phyloP scores from a whole-genome alignment of 2,888 invertebrate genomes.

The Napeogenes inachia region DNA sequence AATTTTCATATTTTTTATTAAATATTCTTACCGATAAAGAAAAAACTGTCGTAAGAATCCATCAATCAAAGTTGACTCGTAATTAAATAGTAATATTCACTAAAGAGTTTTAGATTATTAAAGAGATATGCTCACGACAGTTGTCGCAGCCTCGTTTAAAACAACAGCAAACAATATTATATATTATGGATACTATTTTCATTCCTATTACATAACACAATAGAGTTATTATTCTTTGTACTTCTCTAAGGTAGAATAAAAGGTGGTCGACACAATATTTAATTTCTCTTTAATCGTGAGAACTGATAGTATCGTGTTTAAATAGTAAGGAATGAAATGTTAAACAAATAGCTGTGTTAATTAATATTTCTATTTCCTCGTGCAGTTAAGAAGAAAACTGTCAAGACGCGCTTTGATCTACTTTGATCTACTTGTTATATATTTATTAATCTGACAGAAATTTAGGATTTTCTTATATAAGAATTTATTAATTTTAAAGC shows the following conservation, averaged over 20 bases:
- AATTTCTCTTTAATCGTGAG: conserved; percentile 47
- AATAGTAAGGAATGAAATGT: conserved; percentile 24
- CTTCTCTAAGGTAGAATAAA: not conserved
- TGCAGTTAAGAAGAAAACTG: not conserved
- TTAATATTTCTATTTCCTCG: conserved; percentile 18
- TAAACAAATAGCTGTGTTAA: conserved; percentile 23
- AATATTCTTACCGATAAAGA: not conserved
- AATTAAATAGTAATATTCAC: conserved; percentile 25
- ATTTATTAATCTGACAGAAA: no score
- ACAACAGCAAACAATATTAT: conserved; percentile 22
- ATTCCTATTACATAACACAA: conserved; percentile 1
- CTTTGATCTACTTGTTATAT: not conserved
- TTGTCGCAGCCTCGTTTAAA: conserved; percentile 29
- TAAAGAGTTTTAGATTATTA: conserved; percentile 22
- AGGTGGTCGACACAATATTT: conserved; percentile 32
- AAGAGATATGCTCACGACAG: conserved; percentile 20
- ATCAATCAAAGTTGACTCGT: conserved; percentile 13
- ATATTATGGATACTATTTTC: conserved; percentile 1
- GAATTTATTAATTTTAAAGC: no score
- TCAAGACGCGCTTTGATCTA: not conserved
- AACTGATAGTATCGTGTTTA: conserved; percentile 40
- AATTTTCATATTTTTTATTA: not conserved
- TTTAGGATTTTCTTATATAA: no score
- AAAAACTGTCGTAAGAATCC: conserved; percentile 5
- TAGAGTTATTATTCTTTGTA: not conserved